phyloP scores from a whole-genome alignment of 2,113 vertebrate species.

The Odobenus rosmarus region DNA sequence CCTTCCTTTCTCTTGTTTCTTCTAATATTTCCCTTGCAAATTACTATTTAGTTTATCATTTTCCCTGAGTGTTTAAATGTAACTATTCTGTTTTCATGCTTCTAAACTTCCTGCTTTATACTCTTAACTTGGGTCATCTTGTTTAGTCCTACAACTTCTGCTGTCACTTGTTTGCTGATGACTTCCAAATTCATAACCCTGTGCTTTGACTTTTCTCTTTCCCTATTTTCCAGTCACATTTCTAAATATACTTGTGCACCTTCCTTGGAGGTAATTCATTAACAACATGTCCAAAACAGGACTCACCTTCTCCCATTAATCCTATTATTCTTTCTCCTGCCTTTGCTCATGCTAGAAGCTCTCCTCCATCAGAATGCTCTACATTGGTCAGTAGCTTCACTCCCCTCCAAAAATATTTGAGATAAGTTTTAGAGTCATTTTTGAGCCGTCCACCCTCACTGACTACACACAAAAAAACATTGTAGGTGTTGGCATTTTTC shows the following conservation, averaged over 20 bases:
- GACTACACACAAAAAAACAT: not conserved
- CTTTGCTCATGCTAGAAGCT: not conserved
- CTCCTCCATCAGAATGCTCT: not conserved
- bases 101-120: constrained; percentile 17
- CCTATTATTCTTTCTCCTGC: not conserved
- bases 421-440: not conserved
- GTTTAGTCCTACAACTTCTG: not conserved
- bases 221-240: not conserved
- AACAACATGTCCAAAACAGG: not conserved
- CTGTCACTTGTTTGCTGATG: not conserved
- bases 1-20: constrained; percentile 6
- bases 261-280: constrained; percentile 17
- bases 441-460: not conserved
- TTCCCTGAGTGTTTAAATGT: not conserved
- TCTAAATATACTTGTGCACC: not conserved
- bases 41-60: not conserved
- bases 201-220: not conserved
- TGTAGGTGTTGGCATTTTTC: not conserved
- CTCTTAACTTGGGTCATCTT: not conserved
- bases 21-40: not conserved
- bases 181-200: not conserved
- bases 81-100: not conserved
- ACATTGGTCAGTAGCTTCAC: not conserved
- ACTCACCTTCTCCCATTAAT: not conserved
- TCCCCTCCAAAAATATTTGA: not conserved